Evolutionary conservation across 1,140 invertebrate species (phyloP), one percentile per base, ranked within the genome.

Genomic region (Formica exsecta): DNA sequence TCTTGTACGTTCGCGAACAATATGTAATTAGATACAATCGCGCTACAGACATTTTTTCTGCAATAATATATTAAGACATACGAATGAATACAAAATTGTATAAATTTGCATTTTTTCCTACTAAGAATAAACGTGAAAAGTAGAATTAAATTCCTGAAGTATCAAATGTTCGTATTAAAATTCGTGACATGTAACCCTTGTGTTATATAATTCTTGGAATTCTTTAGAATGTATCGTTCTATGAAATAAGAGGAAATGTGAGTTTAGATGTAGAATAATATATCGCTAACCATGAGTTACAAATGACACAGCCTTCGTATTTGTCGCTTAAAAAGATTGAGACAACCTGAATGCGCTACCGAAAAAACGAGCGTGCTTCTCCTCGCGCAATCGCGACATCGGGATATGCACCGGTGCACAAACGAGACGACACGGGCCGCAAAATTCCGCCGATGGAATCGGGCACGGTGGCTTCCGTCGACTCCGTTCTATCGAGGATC

Each of bases 371-470:
- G 11, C 41, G 11, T 51, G 6, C 19, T 29, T 8, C 22, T 32
- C n/a, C 19, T 22, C 36, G 19, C 36, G 32, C 41, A 48, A 51
- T 41, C 61, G 62, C 36, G 77, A 71, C 48, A 71, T 73, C 38
- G 36, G 66, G 51, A 73, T 32, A 4, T 44, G 66, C 25, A 36
- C 54, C 68, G 22, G 22, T 13, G 48, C 36, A 8, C 57, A 29
- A 70, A 81, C 85, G 70, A 85, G 66, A 79, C 81, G 70, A 68
- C 85, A 66, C 83, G 64, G 32, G 48, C 64, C 68, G 62, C 64
- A 87, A 86, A 91, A 89, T 57, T 81, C 62, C 68, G 70, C 66
- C 85, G 89, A 89, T 91, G 85, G 68, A 90, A 86, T 89, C 85
- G 76, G 79, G 57, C 75, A 64, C 51, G 85, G 25, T 54, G 22